Evolutionary conservation across 2,888 invertebrate genomes (phyloP).

Genomic region (Argyra leucocephala): DNA sequence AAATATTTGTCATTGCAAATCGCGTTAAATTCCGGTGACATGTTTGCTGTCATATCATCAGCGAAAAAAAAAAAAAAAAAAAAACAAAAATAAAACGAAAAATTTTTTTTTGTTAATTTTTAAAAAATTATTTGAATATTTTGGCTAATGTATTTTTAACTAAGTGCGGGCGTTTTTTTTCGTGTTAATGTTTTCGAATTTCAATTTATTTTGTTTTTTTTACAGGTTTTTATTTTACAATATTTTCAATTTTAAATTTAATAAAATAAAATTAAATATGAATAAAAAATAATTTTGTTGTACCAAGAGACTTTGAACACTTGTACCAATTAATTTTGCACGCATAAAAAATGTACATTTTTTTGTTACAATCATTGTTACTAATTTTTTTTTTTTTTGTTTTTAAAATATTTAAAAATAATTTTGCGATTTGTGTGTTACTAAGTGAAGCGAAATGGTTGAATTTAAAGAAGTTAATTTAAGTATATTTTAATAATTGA

Average conservation of each 20-base stretch:
- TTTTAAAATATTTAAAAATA: too few species aligned
- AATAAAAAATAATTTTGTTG: neutral
- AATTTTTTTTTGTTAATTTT: too few species aligned
- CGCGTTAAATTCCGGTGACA: neutral
- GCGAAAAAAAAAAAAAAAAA: too few species aligned
- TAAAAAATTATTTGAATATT: neutral
- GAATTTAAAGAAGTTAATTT: too few species aligned
- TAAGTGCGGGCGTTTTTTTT: neutral
- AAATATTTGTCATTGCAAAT: too few species aligned
- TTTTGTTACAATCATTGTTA: too few species aligned
- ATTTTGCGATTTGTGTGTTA: too few species aligned
- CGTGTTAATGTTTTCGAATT: neutral
- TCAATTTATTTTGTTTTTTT: neutral
- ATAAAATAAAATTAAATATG: neutral
- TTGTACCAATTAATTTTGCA: neutral
- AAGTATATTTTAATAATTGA: too few species aligned
- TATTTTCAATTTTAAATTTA: neutral
- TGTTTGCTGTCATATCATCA: neutral
- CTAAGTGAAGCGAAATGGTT: too few species aligned
- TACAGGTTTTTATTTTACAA: neutral
- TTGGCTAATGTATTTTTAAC: neutral
- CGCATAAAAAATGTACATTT: too few species aligned
- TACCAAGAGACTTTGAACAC: neutral
- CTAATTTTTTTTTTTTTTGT: too few species aligned
- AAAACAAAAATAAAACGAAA: too few species aligned